Base-by-base conservation (phyloP, 1,140 invertebrate genomes). In the Solenopsis fugax region DNA sequence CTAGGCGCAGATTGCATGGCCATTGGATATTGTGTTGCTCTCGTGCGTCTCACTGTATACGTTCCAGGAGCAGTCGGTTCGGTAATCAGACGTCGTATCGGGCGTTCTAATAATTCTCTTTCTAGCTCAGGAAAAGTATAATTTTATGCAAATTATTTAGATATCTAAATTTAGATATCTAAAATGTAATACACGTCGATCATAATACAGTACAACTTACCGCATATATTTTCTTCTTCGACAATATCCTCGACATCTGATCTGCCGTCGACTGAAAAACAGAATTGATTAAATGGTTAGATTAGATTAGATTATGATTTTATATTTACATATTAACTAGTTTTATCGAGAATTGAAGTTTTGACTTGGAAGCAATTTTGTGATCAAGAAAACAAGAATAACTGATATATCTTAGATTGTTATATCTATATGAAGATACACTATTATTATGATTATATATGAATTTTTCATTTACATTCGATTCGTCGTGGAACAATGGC, bases 401-500 rank as follows among this genome's bases (percentile, higher is more conserved):
- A 21, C 50, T 64, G 2, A 18, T 37, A 64, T 37, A 64, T 16
- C 6, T 34, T 62, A 62, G 6, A 62, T 62, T 4, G 5, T 62
- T 62, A 5, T 48, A 18, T 18, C 75, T 48, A 67, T 37, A 24
- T 10, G 9, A 56, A 29, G 29, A 29, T 4, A 45, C 7, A 13
- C 18, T 21, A 6, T 6, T 62, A 34, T 50, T 37, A 12, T 48
- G 7, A 9, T 67, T 60, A 62, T 29, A 62, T 34, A 16, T 24
- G 0, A 41, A 58, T 73, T 58, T n/a, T 50, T 4, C n/a, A 67
- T 82, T 21, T 84, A 92, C 91, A 77, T 24, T 87, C 54, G 5
- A 92, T 45, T 58, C 87, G 64, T 54, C 78, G 78, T 6, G 72
- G 41, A 18, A 78, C 71, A 48, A 92, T 21, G 0, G 91, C 90